Conservation (phyloP, 2,888 invertebrate species). For the Tenthredo notha region DNA sequence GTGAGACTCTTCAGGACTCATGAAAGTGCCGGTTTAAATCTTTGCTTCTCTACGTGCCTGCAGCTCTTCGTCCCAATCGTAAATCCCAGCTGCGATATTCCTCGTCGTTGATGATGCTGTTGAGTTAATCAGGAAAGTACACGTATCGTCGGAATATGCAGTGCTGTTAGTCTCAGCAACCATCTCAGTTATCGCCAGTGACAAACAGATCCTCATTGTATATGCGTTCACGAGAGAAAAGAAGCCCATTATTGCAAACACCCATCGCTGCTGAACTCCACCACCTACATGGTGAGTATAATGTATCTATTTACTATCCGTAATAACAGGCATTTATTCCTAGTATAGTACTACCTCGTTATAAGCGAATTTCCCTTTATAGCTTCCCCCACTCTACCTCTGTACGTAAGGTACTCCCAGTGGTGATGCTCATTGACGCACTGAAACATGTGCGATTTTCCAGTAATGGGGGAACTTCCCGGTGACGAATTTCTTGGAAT, state of each 20-base stretch:
- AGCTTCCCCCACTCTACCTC: too few species aligned
- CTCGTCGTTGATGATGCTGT: neutral
- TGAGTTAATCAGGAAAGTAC: neutral
- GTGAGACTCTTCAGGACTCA: neutral
- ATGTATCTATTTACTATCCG: neutral
- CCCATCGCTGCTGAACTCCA: slow-evolving; percentile 29
- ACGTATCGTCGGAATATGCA: neutral
- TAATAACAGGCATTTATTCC: neutral
- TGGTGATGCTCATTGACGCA: too few species aligned
- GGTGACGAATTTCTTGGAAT: too few species aligned
- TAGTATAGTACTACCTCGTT: too few species aligned
- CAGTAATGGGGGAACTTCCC: too few species aligned
- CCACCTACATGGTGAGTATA: neutral
- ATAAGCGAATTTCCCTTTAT: too few species aligned
- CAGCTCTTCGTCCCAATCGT: slow-evolving; percentile 68
- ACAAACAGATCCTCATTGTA: slow-evolving; percentile 85
- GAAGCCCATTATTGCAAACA: slow-evolving; percentile 81
- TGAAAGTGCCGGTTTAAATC: neutral
- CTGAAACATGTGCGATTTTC: too few species aligned
- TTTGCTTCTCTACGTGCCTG: slow-evolving; percentile 63
- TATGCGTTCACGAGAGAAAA: slow-evolving; percentile 85
- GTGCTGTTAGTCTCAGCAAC: slow-evolving; percentile 70
- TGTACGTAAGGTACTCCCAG: too few species aligned
- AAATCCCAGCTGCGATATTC: slow-evolving; percentile 58
- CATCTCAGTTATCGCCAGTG: slow-evolving; percentile 85